These are phyloP conservation scores for Hypsibius dujardini DNA, from an alignment of 1,140 invertebrate genomes.

Conservation along the genomic window DNA sequence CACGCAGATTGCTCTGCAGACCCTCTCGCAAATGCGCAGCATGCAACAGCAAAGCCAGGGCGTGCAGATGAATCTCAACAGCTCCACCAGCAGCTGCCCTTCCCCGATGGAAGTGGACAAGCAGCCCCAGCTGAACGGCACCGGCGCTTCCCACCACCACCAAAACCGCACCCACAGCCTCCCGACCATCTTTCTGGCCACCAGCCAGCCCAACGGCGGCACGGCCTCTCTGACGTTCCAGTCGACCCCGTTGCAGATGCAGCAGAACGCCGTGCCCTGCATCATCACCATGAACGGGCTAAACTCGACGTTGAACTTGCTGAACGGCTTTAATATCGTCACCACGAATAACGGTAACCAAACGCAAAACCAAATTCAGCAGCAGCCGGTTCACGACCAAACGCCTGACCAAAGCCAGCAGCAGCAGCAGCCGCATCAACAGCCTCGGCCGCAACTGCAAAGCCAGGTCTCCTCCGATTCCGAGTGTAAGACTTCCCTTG, in stretches of 20 bases:
- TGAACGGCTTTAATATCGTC: slow-evolving; percentile 15
- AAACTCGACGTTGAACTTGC: slow-evolving; percentile 24
- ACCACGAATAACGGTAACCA: slow-evolving; percentile 17
- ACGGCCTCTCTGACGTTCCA: neutral
- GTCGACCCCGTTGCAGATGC: slow-evolving; percentile 7
- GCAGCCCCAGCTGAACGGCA: no score
- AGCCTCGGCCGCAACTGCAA: slow-evolving; percentile 43
- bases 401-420: slow-evolving; percentile 35
- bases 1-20: slow-evolving; percentile 4
- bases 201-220: neutral
- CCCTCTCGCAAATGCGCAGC: neutral
- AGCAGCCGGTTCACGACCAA: no score
- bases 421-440: slow-evolving; percentile 48
- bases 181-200: slow-evolving; percentile 13
- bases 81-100: neutral
- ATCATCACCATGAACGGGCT: slow-evolving; percentile 23
- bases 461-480: no score
- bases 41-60: neutral
- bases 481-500: no score
- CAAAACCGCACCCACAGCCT: neutral
- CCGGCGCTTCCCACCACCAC: no score
- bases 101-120: slow-evolving; percentile 12
- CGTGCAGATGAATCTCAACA: neutral
- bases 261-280: slow-evolving; percentile 8
- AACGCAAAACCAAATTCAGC: slow-evolving; percentile 21